Evolutionary conservation across 2,797 vertebrate genomes (phyloP), one percentile per base, ranked within the genome.

Genomic region (Leucoraja ocellata): DNA sequence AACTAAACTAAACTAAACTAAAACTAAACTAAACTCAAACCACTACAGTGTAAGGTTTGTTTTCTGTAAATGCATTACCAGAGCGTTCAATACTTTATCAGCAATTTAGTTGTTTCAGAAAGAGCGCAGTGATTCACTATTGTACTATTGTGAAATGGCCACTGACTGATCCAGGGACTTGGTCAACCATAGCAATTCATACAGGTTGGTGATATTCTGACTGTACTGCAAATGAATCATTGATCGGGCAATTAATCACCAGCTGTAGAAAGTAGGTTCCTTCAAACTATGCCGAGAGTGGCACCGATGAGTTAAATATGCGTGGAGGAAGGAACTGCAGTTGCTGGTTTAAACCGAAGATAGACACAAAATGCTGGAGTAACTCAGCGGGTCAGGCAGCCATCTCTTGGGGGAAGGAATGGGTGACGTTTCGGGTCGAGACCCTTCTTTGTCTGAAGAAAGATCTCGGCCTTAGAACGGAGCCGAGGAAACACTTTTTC

Each of bases 81-180:
- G 28, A 46, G 18, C 3, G 13, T 86, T 86, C 83, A 86, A 86
- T 61, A 86, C 83, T 86, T 86, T 86, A 86, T n/a, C 83, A 61
- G n/a, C 61, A 18, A 23, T 84, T 84, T 58, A 86, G 9, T 86
- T 86, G 83, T 61, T 63, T 58, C 54, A 61, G 83, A 86, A 61
- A 4, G 3, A 23, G n/a, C 83, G 13, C 1, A 13, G 83, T 61
- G 83, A 86, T n/a, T 86, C 46, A 58, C 4, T 86, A 58, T 25
- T 10, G 10, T n/a, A 28, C 21, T 4, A 13, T 25, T 86, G 58
- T 63, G 83, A 28, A 86, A 86, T 25, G n/a, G 54, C 23, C 25
- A 63, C 58, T 61, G 9, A 61, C 25, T 86, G 54, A 86, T 61
- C n/a, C 83, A 28, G 54, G 63, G 58, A n/a, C 23, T 58, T 16